phyloP scores from a whole-genome alignment of 2,888 invertebrate species.

The Caenorhabditis uteleia region DNA sequence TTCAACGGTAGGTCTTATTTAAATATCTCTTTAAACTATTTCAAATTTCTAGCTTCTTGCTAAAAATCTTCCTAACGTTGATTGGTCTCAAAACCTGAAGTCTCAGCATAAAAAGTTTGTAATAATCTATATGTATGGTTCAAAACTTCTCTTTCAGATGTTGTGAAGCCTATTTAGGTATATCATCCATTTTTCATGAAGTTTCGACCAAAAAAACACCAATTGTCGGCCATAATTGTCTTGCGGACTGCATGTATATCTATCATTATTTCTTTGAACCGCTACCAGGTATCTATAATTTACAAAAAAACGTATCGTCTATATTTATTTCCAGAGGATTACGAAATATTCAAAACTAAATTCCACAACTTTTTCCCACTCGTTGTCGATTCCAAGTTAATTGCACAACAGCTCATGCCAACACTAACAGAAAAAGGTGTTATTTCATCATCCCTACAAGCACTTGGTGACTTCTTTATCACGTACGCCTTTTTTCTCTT shows the following conservation, averaged over 20 bases:
- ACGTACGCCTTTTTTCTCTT: no score
- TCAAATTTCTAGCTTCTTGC: no score
- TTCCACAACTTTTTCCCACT: constrained; percentile 11
- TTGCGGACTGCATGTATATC: constrained; percentile 28
- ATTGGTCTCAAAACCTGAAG: no score
- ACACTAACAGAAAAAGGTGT: no score
- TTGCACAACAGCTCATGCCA: no score
- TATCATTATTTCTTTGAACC: constrained; percentile 20
- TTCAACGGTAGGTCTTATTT: no score
- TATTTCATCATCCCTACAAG: no score
- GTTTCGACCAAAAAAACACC: background rate
- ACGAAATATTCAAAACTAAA: constrained; percentile 16
- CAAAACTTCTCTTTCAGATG: background rate
- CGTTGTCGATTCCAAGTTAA: constrained; percentile 19
- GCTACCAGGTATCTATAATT: constrained; percentile 8
- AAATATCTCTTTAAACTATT: no score
- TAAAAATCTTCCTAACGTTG: no score
- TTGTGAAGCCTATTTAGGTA: background rate
- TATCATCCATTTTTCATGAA: background rate
- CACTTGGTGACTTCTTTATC: no score
- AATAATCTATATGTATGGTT: background rate
- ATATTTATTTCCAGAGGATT: constrained; percentile 6
- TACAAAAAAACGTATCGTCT: background rate
- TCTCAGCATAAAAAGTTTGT: no score
- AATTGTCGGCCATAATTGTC: constrained; percentile 30